These are phyloP conservation scores for Mercenaria mercenaria DNA, from an alignment of 1,140 invertebrate species.

Conservation along the genomic window DNA sequence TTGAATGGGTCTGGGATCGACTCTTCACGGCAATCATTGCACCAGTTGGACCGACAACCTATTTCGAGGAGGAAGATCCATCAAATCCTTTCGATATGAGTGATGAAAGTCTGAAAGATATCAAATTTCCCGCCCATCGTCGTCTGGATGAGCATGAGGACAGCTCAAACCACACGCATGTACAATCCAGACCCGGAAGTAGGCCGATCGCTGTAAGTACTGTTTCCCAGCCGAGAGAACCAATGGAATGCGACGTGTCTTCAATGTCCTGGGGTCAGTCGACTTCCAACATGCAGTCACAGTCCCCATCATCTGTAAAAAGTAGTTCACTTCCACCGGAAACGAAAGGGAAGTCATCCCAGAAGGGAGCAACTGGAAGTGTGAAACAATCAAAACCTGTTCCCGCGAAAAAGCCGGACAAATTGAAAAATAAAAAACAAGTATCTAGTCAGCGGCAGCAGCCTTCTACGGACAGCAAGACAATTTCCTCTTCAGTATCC, in stretches of 20 bases:
- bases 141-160: background rate
- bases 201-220: background rate
- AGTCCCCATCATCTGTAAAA: background rate
- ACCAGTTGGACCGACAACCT: slow-evolving; percentile 52
- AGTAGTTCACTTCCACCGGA: background rate
- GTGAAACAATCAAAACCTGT: background rate
- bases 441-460: too few relatives aligned
- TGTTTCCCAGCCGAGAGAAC: background rate
- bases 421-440: background rate
- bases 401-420: background rate
- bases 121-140: background rate
- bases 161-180: too few relatives aligned
- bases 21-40: slow-evolving; percentile 78
- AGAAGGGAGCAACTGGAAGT: background rate
- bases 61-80: slow-evolving; percentile 18
- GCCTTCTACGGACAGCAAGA: too few relatives aligned
- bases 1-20: slow-evolving; percentile 83
- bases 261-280: background rate
- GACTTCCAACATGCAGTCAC: background rate
- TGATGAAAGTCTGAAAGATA: background rate
- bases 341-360: background rate
- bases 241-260: background rate
- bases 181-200: background rate
- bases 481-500: too few relatives aligned
- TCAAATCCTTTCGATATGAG: background rate